Evolutionary conservation across 1,140 invertebrate species (phyloP).

Genomic region (Drosophila repleta): DNA sequence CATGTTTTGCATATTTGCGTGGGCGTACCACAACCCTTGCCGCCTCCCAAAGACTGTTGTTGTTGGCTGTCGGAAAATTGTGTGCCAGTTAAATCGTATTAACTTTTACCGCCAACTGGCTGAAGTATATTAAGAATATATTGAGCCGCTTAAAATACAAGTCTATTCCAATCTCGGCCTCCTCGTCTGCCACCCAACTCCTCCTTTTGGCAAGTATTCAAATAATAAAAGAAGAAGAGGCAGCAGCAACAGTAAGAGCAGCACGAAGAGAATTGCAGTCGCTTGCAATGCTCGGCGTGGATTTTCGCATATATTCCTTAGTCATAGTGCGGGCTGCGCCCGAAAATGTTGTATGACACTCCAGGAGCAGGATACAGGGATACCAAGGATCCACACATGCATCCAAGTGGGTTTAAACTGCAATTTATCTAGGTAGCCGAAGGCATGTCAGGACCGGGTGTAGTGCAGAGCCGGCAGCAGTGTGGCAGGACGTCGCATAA

Average conservation of each 20-base stretch:
- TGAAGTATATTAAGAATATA: constrained; percentile 81
- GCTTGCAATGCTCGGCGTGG: constrained; percentile 60
- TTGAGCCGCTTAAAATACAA: constrained; percentile 76
- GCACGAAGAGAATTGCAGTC: constrained; percentile 52
- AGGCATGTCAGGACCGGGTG: constrained; percentile 37
- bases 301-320: constrained; percentile 33
- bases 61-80: constrained; percentile 58
- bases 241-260: not conserved
- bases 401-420: constrained; percentile 80
- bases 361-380: constrained; percentile 27
- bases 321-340: constrained; percentile 35
- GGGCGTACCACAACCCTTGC: not conserved
- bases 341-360: constrained; percentile 64
- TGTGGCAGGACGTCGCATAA: constrained; percentile 51
- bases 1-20: constrained; percentile 73
- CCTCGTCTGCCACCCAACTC: not conserved
- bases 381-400: constrained; percentile 62
- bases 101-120: constrained; percentile 75
- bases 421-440: constrained; percentile 76
- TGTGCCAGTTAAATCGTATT: constrained; percentile 77
- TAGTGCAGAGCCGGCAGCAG: not conserved
- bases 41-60: not conserved
- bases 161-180: constrained; percentile 55
- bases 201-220: constrained; percentile 64
- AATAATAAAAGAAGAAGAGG: constrained; percentile 31